A percentile compares a stretch with the other conserved stretches of the same genome.
phyloP scores from a whole-genome alignment of 2,113 vertebrate genomes.

The Clarias macrocephalus region DNA sequence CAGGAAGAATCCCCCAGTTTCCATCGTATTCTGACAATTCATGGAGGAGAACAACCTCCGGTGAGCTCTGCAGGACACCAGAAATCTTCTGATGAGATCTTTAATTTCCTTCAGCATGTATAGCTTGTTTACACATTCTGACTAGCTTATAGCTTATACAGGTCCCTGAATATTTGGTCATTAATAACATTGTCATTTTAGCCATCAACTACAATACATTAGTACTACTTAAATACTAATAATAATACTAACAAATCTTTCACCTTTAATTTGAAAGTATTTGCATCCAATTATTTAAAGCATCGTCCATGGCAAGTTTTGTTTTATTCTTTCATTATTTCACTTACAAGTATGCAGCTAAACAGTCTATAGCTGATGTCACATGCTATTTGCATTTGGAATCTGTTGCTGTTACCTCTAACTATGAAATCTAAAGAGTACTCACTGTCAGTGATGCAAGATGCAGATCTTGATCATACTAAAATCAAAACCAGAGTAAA shows the following conservation, averaged over 20 bases:
- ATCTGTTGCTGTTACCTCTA: no score
- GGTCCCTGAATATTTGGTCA: neutral
- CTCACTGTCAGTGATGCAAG: no score
- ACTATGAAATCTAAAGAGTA: no score
- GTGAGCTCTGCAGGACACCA: constrained; percentile 72
- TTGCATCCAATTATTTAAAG: neutral
- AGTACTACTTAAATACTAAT: no score
- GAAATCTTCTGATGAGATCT: neutral
- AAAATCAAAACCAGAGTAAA: neutral
- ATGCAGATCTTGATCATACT: neutral
- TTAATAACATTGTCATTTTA: neutral
- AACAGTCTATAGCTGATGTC: neutral
- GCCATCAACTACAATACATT: no score
- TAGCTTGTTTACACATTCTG: neutral
- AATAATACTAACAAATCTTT: no score
- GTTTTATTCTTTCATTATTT: neutral
- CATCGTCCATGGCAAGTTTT: no score
- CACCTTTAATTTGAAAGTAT: neutral
- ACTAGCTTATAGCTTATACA: neutral
- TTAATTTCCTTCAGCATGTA: neutral
- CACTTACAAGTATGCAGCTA: neutral
- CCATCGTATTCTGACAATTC: constrained; percentile 78
- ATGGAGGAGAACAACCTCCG: constrained; percentile 80
- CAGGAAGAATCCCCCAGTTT: constrained; percentile 84
- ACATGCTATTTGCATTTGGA: neutral